Conservation (phyloP, 23 tunicate genomes). For the Clavelina lepadiformis region DNA sequence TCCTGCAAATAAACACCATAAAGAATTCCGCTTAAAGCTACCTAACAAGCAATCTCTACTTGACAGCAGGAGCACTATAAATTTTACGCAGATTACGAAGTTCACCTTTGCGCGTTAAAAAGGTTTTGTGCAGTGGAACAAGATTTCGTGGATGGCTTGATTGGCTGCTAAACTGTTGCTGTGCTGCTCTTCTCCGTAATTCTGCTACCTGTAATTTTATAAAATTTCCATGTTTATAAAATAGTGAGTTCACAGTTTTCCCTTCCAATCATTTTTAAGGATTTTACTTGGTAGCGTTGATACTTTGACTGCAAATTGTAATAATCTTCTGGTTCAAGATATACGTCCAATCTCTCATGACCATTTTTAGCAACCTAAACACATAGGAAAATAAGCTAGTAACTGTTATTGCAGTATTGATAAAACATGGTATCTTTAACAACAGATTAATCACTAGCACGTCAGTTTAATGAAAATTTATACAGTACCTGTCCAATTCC, state of each 20-base stretch:
- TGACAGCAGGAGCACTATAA: background rate
- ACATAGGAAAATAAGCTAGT: background rate
- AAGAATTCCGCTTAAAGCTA: background rate
- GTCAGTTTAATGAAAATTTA: background rate
- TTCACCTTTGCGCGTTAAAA: conserved; percentile 86
- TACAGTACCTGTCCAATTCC: conserved; percentile 84
- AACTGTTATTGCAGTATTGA: background rate
- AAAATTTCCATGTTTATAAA: background rate
- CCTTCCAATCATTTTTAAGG: background rate
- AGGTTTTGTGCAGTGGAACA: conserved; percentile 76
- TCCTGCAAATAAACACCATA: conserved; percentile 42
- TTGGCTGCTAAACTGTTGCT: background rate
- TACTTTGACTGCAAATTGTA: conserved; percentile 77
- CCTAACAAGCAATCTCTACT: background rate
- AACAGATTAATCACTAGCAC: no score
- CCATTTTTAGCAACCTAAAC: conserved; percentile 77
- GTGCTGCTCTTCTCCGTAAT: conserved; percentile 6
- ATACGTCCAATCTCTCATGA: conserved; percentile 80
- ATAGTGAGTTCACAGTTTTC: background rate
- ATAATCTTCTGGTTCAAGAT: conserved; percentile 85
- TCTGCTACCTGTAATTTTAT: conserved; percentile 4
- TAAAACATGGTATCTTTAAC: background rate
- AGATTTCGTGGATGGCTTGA: background rate
- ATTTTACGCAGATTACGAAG: background rate
- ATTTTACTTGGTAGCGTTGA: conserved; percentile 44